A percentile compares a stretch with the other conserved stretches of the same genome.
Evolutionary conservation across 2,797 vertebrate species (phyloP).

Genomic region (Limnodromus scolopaceus): DNA sequence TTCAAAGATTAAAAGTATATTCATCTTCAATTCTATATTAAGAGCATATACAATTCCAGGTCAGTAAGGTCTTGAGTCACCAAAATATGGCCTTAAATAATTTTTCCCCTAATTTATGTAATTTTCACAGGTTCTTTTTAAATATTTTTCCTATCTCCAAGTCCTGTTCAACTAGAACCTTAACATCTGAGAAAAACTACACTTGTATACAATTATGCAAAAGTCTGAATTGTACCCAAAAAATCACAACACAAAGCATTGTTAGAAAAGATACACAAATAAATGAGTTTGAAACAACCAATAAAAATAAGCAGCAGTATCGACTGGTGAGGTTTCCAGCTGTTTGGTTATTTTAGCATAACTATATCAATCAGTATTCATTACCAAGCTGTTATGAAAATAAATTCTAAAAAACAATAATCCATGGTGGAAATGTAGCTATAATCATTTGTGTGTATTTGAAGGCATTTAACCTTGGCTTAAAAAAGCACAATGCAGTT

Average conservation of each 20-base stretch:
- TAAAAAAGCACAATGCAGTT: neutral
- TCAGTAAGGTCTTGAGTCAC: neutral
- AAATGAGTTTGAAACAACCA: neutral
- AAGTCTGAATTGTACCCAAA: neutral
- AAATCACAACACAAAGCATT: neutral
- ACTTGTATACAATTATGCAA: neutral
- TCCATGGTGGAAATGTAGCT: neutral
- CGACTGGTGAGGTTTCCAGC: neutral
- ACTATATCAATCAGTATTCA: neutral
- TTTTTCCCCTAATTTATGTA: neutral
- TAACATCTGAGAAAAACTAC: neutral
- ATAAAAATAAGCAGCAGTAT: neutral
- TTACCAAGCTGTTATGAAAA: neutral
- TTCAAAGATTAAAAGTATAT: neutral
- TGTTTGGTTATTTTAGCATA: neutral
- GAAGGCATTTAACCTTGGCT: neutral
- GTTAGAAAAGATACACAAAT: neutral
- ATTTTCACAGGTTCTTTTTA: neutral
- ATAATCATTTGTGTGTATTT: neutral
- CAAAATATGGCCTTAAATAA: neutral
- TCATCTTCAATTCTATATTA: neutral
- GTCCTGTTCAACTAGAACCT: neutral
- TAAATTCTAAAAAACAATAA: neutral
- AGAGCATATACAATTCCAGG: neutral
- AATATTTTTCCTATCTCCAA: neutral